Percentiles rank a stretch among this genome's conserved stretches.
phyloP scores from a whole-genome alignment of 2,113 vertebrate species.

The Casuarius casuarius region DNA sequence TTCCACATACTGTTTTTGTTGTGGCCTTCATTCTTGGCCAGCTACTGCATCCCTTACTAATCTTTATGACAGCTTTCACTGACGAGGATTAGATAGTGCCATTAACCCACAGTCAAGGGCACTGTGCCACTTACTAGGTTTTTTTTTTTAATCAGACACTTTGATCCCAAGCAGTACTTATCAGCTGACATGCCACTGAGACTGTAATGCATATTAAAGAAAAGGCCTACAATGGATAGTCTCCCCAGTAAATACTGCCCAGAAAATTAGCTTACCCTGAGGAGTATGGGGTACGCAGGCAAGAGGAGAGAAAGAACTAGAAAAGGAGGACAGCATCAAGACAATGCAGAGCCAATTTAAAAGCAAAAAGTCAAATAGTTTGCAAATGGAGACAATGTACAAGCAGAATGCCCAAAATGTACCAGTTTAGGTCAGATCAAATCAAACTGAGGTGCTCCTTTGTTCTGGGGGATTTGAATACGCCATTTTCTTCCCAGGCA shows the following conservation, averaged over 20 bases:
- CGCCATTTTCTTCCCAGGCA: not conserved
- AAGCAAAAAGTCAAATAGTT: not conserved
- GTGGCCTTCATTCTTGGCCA: conserved; percentile 35
- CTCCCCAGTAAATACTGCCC: not conserved
- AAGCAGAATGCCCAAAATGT: not conserved
- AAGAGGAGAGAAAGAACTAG: not conserved
- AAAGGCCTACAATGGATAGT: not conserved
- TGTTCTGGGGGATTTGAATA: not conserved
- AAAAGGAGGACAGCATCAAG: not conserved
- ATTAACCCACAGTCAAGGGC: conserved; percentile 60
- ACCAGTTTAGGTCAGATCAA: not conserved
- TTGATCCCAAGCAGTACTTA: conserved; percentile 45
- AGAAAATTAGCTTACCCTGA: not conserved
- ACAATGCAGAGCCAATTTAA: not conserved
- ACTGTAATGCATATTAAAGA: conserved; percentile 25
- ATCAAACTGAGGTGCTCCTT: not conserved
- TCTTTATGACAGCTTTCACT: not conserved
- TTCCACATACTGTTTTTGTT: not conserved
- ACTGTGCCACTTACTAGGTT: not conserved
- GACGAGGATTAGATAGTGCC: conserved; percentile 26
- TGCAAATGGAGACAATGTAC: not conserved
- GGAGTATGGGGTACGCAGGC: not conserved
- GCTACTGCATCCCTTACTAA: conserved; percentile 7
- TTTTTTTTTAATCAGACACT: conserved; percentile 43
- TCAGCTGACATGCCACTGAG: not conserved